Conservation (phyloP, 2,113 vertebrate genomes). For the Microtus pennsylvanicus region DNA sequence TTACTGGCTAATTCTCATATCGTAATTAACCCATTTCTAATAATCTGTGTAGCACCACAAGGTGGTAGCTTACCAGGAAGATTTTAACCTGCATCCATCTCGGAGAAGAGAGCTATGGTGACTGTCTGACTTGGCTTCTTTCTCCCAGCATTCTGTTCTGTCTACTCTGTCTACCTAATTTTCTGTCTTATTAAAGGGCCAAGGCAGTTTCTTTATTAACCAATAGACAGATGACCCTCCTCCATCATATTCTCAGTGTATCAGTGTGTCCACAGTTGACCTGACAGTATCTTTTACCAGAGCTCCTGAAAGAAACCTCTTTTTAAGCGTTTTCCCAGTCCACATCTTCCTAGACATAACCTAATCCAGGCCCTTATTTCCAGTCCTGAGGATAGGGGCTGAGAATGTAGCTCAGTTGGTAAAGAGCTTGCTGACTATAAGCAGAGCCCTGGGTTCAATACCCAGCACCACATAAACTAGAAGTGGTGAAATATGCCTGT, state of each 20-base stretch:
- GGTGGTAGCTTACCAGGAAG: too few relatives aligned
- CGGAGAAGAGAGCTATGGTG: too few relatives aligned
- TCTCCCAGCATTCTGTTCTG: too few relatives aligned
- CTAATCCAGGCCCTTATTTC: background rate
- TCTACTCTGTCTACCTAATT: too few relatives aligned
- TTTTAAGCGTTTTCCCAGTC: background rate
- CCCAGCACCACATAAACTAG: background rate
- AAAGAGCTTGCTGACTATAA: background rate
- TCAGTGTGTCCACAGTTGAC: background rate
- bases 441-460: background rate
- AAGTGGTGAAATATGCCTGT: background rate
- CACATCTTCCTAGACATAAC: background rate
- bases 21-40: too few relatives aligned
- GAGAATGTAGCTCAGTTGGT: background rate
- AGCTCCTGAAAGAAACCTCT: background rate
- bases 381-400: background rate
- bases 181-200: too few relatives aligned
- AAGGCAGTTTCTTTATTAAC: too few relatives aligned
- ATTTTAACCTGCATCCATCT: too few relatives aligned
- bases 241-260: background rate
- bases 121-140: too few relatives aligned
- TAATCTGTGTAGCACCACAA: too few relatives aligned
- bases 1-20: too few relatives aligned
- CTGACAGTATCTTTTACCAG: background rate
- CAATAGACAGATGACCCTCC: too few relatives aligned